Percentiles rank a stretch among this genome's conserved stretches.
Conservation (phyloP, 2,113 vertebrate species). For the Takifugu bimaculatus region DNA sequence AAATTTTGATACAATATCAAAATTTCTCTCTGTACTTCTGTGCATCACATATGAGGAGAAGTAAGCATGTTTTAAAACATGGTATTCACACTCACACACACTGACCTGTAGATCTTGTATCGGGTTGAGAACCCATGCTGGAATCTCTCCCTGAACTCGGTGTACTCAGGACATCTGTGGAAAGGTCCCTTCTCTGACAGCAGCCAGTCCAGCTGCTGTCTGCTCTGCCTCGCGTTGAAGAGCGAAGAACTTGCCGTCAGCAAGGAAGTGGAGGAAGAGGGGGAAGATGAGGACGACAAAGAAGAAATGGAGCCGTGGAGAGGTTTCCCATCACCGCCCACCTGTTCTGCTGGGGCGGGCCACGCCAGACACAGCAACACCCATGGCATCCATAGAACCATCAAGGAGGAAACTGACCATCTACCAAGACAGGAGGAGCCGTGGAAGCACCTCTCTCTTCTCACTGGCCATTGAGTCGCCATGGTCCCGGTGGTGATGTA, state of each 20-base stretch:
- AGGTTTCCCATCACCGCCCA: conserved; percentile 36
- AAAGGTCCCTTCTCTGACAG: conserved; percentile 95
- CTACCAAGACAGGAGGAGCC: conserved; percentile 72
- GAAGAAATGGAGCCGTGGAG: conserved; percentile 48
- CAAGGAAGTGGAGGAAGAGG: conserved; percentile 40
- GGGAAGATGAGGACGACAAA: conserved; percentile 30
- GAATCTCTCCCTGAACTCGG: conserved; percentile 91
- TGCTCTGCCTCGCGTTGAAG: conserved; percentile 64
- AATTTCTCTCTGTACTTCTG: too few relatives aligned
- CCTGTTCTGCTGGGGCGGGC: conserved; percentile 81
- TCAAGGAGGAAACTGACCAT: conserved; percentile 63
- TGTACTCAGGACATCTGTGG: conserved; percentile 90
- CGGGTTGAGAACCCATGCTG: conserved; percentile 96
- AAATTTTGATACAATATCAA: neutral
- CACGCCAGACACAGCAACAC: conserved; percentile 74
- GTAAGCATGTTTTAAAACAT: neutral
- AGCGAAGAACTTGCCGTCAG: conserved; percentile 45
- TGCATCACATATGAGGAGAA: neutral
- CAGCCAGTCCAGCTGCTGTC: conserved; percentile 90
- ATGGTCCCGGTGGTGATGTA: conserved; percentile 87
- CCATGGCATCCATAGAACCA: conserved; percentile 69
- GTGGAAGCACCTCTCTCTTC: conserved; percentile 75
- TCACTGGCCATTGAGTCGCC: conserved; percentile 86
- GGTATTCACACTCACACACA: neutral
- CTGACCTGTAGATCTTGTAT: conserved; percentile 99